phyloP scores from a whole-genome alignment of 2,113 vertebrate genomes.

The Microtus pennsylvanicus region DNA sequence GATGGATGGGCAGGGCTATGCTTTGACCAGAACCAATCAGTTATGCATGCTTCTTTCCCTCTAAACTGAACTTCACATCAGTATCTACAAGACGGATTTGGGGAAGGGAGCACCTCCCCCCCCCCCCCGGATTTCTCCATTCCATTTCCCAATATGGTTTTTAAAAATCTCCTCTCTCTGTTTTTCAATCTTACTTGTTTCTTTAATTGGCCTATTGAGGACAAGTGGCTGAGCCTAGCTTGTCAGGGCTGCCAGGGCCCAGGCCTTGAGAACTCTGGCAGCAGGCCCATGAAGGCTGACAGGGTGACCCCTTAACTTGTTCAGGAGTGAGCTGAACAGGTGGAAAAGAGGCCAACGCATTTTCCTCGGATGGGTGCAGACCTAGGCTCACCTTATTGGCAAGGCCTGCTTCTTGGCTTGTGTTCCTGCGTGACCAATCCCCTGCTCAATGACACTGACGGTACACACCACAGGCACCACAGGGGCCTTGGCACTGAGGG shows the following conservation, averaged over 20 bases:
- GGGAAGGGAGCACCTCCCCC: background rate
- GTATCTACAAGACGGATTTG: background rate
- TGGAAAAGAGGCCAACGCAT: background rate
- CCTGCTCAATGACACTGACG: accelerated
- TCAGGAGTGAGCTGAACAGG: background rate
- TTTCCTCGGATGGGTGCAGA: background rate
- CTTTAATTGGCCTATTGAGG: background rate
- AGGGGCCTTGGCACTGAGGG: background rate
- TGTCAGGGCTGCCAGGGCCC: background rate
- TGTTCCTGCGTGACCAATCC: background rate
- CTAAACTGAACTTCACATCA: background rate
- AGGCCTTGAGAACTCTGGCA: background rate
- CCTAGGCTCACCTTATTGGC: background rate
- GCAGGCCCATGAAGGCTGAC: background rate
- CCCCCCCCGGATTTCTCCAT: background rate
- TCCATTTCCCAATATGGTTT: background rate
- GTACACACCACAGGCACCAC: accelerated
- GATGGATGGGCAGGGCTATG: too few relatives aligned
- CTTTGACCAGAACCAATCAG: background rate
- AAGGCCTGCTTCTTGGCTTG: background rate
- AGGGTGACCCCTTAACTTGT: background rate
- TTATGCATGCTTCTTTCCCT: background rate
- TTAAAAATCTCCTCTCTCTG: background rate
- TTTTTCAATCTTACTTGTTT: background rate
- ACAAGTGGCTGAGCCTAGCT: background rate